Percentiles rank a stretch among this genome's conserved stretches.
These are phyloP conservation scores for Campopleginae sp. DNA, from an alignment of 2,888 invertebrate species.

Conservation along the genomic window DNA sequence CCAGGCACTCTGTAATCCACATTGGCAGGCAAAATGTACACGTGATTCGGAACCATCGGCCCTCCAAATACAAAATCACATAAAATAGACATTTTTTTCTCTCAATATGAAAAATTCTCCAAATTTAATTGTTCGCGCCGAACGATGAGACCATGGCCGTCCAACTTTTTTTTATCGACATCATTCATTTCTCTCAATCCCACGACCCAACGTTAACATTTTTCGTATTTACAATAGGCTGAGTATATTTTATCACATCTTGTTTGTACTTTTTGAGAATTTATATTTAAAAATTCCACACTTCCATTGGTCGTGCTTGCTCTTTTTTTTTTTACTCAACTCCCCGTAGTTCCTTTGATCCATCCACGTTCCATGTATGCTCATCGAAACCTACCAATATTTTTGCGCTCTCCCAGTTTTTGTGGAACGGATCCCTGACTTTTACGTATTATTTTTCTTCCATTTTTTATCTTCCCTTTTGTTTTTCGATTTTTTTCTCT, in stretches of 20 bases:
- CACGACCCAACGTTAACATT: not conserved
- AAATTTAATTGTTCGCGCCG: not conserved
- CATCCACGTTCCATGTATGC: not conserved
- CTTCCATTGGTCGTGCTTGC: not conserved
- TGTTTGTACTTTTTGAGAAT: not conserved
- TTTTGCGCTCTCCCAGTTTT: not conserved
- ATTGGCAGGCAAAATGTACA: constrained; percentile 45
- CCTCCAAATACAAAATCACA: not conserved
- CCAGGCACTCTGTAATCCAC: constrained; percentile 56
- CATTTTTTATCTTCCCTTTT: not conserved
- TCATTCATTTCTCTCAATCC: not conserved
- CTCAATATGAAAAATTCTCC: not conserved
- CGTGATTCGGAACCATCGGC: constrained; percentile 35
- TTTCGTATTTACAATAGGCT: not conserved
- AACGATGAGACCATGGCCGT: not conserved
- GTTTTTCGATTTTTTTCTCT: not conserved
- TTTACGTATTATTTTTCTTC: not conserved
- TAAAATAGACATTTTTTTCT: not conserved
- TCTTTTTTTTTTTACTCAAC: not conserved
- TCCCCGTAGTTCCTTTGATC: not conserved
- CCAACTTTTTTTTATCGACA: not conserved
- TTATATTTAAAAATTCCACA: not conserved
- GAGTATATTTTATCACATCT: not conserved
- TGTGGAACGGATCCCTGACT: not conserved
- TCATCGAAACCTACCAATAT: not conserved